Conservation (phyloP, 2,888 invertebrate genomes). For the Anthrax anthrax region DNA sequence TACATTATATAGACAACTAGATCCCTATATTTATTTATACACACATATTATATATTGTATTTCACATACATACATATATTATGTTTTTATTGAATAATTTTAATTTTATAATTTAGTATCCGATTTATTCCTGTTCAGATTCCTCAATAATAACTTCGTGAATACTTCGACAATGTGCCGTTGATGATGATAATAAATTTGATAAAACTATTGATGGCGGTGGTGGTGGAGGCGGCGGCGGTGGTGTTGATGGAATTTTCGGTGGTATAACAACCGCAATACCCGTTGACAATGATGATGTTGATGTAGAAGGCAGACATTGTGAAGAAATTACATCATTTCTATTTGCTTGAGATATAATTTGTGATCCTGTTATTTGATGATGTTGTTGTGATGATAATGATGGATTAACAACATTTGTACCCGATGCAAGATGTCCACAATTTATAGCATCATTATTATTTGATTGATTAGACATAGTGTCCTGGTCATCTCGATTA, state of each 20-base stretch:
- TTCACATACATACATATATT: not conserved
- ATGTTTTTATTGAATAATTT: not conserved
- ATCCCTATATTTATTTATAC: not conserved
- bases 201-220: constrained; percentile 7
- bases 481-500: not conserved
- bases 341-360: too few relatives aligned
- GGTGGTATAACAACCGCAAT: too few relatives aligned
- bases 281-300: too few relatives aligned
- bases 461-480: not conserved
- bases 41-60: not conserved
- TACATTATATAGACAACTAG: too few relatives aligned
- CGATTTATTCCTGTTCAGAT: constrained; percentile 17
- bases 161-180: constrained; percentile 14
- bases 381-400: not conserved
- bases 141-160: constrained; percentile 22
- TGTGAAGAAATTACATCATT: not conserved
- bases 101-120: not conserved
- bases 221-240: constrained; percentile 3
- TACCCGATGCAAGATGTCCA: not conserved
- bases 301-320: not conserved
- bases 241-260: not conserved
- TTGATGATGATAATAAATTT: constrained; percentile 6
- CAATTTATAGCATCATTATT: not conserved
- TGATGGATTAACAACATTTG: not conserved
- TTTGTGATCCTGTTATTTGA: not conserved